Evolutionary conservation across 2,113 vertebrate genomes (phyloP), one percentile per base, ranked within the genome.

Genomic region (Albula glossodonta): DNA sequence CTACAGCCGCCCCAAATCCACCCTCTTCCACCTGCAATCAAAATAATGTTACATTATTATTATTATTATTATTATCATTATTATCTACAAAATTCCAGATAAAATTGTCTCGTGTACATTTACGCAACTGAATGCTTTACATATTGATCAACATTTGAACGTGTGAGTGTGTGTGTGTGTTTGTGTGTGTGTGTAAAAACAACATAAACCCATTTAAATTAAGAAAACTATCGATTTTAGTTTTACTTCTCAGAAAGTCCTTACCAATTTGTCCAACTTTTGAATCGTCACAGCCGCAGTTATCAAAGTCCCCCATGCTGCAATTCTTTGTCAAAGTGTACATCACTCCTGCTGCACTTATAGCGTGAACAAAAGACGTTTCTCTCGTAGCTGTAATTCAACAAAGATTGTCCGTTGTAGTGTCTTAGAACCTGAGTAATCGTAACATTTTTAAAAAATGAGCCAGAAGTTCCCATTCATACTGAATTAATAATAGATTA

Each of bases 1-100:
- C 98, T 98, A 93, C 98, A 99, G 78, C 98, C 98, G 91, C 98
- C 98, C 98, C 98, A 99, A 86, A 99, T 96, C 98, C 98, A 99
- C 11, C 97, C 97, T 86, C 93, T 96, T 79, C 98, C 98, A 83
- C 98, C 98, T 99, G 88, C 0, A 6, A 52, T 87, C 84, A 48
- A 48, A 89, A 50, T 11, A 19, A 50, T 60, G 51, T 41, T 41
- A 41, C 31, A 41, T 41, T 41, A 41, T 41, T 41, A 41, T 41
- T 41, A 41, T 41, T 1, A 41, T 41, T 41, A 41, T 41, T 41
- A 41, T 41, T 41, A 41, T 41, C 31, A 41, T 41, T 41, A 41
- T 41, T 41, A 41, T 41, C 31, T 41, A 41, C 31, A 41, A 41
- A 41, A 41, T 41, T 41, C 31, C 31, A 41, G 31, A 41, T 41